Percentiles rank a stretch among this genome's conserved stretches.
These are phyloP conservation scores for Drosophila leontia DNA, from an alignment of 1,140 invertebrate species.

Conservation along the genomic window DNA sequence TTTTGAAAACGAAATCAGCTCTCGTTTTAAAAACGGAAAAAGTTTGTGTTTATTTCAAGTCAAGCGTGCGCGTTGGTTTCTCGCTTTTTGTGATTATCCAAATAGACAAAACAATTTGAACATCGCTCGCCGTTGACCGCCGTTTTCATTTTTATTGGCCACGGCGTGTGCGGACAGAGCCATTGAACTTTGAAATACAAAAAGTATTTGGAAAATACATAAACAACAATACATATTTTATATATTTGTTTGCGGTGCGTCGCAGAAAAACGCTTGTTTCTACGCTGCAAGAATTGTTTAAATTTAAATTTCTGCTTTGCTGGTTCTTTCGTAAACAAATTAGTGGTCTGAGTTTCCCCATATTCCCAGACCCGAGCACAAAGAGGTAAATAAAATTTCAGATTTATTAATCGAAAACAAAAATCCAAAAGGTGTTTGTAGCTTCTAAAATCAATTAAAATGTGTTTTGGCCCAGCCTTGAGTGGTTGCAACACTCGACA, in stretches of 20 bases:
- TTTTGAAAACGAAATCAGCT: neutral
- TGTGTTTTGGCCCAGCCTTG: slow-evolving; percentile 7
- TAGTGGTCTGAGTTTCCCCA: slow-evolving; percentile 13
- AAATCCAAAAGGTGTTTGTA: neutral
- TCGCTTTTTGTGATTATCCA: slow-evolving; percentile 6
- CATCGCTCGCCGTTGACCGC: slow-evolving; percentile 17
- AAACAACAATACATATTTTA: slow-evolving; percentile 18
- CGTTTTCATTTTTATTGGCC: slow-evolving; percentile 34
- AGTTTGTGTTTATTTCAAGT: slow-evolving; percentile 9
- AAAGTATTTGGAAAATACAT: slow-evolving; percentile 36
- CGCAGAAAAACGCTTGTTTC: slow-evolving; percentile 45
- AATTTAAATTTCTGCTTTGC: slow-evolving; percentile 33
- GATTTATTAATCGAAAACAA: slow-evolving; percentile 1
- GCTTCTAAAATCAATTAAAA: neutral
- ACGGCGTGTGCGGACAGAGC: slow-evolving; percentile 46
- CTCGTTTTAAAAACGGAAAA: neutral
- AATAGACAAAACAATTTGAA: slow-evolving; percentile 17
- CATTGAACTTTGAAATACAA: slow-evolving; percentile 47
- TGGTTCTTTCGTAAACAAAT: slow-evolving; percentile 44
- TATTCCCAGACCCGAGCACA: slow-evolving; percentile 15
- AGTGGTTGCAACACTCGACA: slow-evolving; percentile 8
- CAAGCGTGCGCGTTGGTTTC: slow-evolving; percentile 15
- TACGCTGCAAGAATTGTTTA: slow-evolving; percentile 57
- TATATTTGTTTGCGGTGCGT: slow-evolving; percentile 37
- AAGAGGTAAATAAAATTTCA: slow-evolving; percentile 28